These are phyloP conservation scores for Semotilus atromaculatus DNA, from an alignment of 2,797 vertebrate genomes.

Conservation along the genomic window DNA sequence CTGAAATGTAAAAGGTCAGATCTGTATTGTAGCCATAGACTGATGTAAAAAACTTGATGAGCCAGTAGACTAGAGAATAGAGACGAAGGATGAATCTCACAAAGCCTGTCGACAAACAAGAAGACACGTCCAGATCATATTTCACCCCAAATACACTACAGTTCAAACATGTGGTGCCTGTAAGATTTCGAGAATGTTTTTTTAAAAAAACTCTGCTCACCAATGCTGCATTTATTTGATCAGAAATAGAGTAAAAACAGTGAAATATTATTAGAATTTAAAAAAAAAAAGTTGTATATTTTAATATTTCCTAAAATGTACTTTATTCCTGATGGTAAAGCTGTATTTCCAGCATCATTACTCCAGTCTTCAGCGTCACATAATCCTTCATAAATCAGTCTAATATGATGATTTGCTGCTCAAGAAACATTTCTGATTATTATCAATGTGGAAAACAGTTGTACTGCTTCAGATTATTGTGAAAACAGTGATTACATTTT, in stretches of 20 bases:
- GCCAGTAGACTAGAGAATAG: background rate
- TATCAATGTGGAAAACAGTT: background rate
- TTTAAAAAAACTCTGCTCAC: background rate
- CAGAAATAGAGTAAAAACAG: background rate
- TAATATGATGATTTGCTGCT: too few species aligned
- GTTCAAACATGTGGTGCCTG: background rate
- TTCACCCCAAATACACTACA: background rate
- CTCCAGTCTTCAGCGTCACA: too few species aligned
- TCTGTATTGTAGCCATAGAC: background rate
- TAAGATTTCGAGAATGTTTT: background rate
- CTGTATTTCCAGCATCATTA: too few species aligned
- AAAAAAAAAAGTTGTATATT: background rate
- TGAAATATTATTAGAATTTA: background rate
- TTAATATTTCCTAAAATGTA: background rate
- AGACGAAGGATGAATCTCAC: background rate
- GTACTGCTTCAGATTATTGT: background rate
- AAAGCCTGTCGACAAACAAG: background rate
- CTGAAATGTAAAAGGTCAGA: background rate
- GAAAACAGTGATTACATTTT: background rate
- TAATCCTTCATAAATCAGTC: too few species aligned
- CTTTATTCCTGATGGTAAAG: too few species aligned
- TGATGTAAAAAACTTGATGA: slow-evolving; percentile 15
- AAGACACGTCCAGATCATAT: background rate
- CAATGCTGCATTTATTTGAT: background rate
- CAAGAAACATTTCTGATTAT: background rate